These are phyloP conservation scores for Acleris laterana DNA, from an alignment of 2,888 invertebrate genomes.

Conservation along the genomic window DNA sequence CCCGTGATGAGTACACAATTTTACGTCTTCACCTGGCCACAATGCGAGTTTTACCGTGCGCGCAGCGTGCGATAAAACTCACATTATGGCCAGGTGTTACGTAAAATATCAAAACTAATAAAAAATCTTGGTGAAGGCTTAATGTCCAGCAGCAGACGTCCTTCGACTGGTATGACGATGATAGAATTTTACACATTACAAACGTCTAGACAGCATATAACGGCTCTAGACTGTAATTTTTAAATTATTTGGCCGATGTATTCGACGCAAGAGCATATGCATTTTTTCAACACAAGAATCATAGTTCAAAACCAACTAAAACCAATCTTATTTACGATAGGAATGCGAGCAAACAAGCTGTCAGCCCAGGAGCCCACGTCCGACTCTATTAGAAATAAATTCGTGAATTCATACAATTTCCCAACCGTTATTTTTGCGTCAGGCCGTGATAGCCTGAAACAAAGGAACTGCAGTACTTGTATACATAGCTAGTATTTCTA, in stretches of 20 bases:
- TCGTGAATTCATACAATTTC: slow-evolving; percentile 15
- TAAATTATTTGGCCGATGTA: background rate
- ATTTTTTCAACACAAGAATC: background rate
- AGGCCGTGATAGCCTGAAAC: slow-evolving; percentile 32
- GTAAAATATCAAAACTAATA: too few species aligned
- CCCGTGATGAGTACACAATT: too few species aligned
- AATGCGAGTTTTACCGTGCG: too few species aligned
- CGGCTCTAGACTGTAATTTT: too few species aligned
- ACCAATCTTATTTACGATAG: slow-evolving; percentile 18
- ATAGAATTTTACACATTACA: too few species aligned
- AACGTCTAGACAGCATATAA: too few species aligned
- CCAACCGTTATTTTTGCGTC: slow-evolving; percentile 19
- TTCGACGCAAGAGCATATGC: background rate
- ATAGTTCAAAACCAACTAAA: background rate
- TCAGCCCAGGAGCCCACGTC: slow-evolving; percentile 5
- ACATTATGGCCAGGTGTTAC: too few species aligned
- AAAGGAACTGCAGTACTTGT: slow-evolving; percentile 27
- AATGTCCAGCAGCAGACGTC: too few species aligned
- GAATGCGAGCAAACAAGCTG: slow-evolving; percentile 23
- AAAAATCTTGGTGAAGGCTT: too few species aligned
- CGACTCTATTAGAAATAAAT: slow-evolving; percentile 30
- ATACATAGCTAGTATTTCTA: slow-evolving; percentile 2
- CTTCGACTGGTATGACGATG: too few species aligned
- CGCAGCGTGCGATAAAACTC: too few species aligned
- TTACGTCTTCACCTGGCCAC: too few species aligned